Percentiles rank a stretch among this genome's conserved stretches.
Evolutionary conservation across 1,140 invertebrate species (phyloP).

Genomic region (Drosophila ogumai): DNA sequence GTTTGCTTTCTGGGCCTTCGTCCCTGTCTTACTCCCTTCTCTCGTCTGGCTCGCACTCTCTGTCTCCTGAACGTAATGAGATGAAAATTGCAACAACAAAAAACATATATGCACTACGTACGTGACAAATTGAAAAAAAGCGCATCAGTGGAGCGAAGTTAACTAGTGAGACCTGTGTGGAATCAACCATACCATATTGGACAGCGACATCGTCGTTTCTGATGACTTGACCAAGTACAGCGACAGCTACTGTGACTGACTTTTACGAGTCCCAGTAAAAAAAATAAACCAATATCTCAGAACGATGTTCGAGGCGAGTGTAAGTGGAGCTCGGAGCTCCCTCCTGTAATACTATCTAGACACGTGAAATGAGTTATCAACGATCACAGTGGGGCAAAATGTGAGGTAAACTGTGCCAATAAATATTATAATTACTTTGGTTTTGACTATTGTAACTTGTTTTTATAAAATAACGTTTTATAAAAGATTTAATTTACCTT

Average conservation of each 20-base stretch:
- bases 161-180: slow-evolving; percentile 82
- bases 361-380: slow-evolving; percentile 82
- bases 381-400: slow-evolving; percentile 53
- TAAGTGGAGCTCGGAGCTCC: slow-evolving; percentile 20
- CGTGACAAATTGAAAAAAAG: slow-evolving; percentile 85
- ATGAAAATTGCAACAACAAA: slow-evolving; percentile 56
- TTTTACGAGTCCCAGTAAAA: slow-evolving; percentile 73
- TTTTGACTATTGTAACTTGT: not conserved
- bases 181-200: slow-evolving; percentile 81
- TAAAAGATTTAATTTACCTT: too few relatives aligned
- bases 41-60: not conserved
- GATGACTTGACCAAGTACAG: slow-evolving; percentile 66
- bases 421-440: too few relatives aligned
- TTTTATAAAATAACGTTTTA: too few relatives aligned
- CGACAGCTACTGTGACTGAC: slow-evolving; percentile 63
- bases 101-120: slow-evolving; percentile 57
- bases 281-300: slow-evolving; percentile 48
- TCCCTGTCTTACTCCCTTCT: not conserved
- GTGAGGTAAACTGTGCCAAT: too few relatives aligned
- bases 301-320: slow-evolving; percentile 29
- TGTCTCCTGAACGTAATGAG: slow-evolving; percentile 56
- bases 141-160: slow-evolving; percentile 82
- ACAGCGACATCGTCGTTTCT: slow-evolving; percentile 63
- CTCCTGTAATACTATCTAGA: slow-evolving; percentile 73
- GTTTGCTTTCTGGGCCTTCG: slow-evolving; percentile 9